phyloP scores from a whole-genome alignment of 2,113 vertebrate species.

The Anoplopoma fimbria region DNA sequence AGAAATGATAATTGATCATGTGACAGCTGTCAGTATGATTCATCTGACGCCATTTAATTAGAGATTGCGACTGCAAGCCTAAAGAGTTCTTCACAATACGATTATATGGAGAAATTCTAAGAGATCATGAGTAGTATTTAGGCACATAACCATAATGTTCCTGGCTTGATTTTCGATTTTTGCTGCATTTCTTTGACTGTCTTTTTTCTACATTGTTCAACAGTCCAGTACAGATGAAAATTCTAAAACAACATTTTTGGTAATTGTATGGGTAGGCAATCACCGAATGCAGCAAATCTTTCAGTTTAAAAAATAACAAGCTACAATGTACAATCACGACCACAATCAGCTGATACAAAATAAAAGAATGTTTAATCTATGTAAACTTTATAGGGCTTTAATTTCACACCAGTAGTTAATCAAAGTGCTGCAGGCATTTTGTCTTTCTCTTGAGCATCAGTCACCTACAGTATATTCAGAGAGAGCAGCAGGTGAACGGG shows the following conservation, averaged over 20 bases:
- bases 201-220: neutral
- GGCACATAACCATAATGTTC: neutral
- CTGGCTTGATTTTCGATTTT: too few relatives aligned
- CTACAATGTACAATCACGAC: neutral
- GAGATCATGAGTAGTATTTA: neutral
- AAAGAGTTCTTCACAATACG: neutral
- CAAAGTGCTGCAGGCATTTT: conserved; percentile 19
- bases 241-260: neutral
- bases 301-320: neutral
- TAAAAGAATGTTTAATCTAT: neutral
- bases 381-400: neutral
- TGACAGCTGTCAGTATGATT: neutral
- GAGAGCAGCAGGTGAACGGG: neutral
- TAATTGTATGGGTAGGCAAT: neutral
- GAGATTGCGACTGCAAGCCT: neutral
- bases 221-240: neutral
- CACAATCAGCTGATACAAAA: neutral
- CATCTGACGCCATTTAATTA: neutral
- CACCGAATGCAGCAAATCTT: neutral
- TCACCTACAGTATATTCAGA: conserved; percentile 7
- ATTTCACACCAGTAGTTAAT: conserved; percentile 20
- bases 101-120: neutral
- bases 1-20: neutral
- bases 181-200: neutral
- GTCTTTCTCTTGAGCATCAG: conserved; percentile 17